Evolutionary conservation across 2,113 vertebrate species (phyloP).

Genomic region (Notothenia rossii): DNA sequence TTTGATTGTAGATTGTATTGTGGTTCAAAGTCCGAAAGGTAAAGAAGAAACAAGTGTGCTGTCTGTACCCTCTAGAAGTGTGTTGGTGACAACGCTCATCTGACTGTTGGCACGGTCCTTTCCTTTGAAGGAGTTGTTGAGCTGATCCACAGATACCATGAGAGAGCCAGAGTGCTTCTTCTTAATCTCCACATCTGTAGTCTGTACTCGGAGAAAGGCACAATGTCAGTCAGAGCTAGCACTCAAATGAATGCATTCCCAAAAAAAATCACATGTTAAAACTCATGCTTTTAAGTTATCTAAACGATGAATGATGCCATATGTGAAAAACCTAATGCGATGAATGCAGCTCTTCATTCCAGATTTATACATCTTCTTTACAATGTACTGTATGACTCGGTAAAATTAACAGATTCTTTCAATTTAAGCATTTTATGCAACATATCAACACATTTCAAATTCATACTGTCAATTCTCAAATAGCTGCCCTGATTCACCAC

Average conservation of each 20-base stretch:
- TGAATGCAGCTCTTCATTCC: background rate
- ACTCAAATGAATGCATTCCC: constrained; percentile 1
- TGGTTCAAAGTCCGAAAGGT: background rate
- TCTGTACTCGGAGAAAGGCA: constrained; percentile 81
- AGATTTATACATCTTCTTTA: background rate
- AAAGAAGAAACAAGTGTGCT: too few species aligned
- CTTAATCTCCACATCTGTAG: constrained; percentile 93
- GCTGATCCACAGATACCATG: constrained; percentile 96
- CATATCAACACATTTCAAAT: constrained; percentile 19
- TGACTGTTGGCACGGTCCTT: constrained; percentile 96
- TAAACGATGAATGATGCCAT: background rate
- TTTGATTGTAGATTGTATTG: background rate
- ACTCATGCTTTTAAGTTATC: constrained; percentile 4
- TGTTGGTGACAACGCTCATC: constrained; percentile 96
- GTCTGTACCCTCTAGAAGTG: constrained; percentile 91
- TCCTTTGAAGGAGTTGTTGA: constrained; percentile 92
- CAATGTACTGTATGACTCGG: background rate
- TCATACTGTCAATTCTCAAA: constrained; percentile 63
- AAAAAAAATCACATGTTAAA: constrained; percentile 25
- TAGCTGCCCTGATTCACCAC: constrained; percentile 1
- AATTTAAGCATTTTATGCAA: constrained; percentile 1
- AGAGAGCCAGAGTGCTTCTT: constrained; percentile 96
- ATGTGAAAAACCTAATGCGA: background rate
- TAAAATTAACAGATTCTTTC: background rate
- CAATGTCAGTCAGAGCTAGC: constrained; percentile 41